These are phyloP conservation scores for Drosophila melanocephala DNA, from an alignment of 2,888 invertebrate species.

Conservation along the genomic window DNA sequence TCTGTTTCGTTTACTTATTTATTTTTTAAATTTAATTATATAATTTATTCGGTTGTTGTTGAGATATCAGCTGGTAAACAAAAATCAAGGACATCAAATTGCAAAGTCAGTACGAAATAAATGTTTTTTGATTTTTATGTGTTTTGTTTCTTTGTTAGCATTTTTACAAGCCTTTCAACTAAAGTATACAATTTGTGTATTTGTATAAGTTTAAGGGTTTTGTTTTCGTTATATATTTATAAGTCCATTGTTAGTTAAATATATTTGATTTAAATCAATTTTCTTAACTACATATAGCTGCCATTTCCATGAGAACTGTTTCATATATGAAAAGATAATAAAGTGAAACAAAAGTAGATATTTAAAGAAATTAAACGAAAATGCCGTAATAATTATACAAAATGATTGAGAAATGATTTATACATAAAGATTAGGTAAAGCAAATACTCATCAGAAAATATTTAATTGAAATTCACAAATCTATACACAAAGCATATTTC, in stretches of 20 bases:
- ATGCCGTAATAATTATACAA: conserved; percentile 32
- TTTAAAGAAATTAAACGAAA: conserved; percentile 20
- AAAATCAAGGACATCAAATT: conserved; percentile 18
- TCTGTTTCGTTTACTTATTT: conserved; percentile 2
- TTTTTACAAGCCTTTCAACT: conserved; percentile 57
- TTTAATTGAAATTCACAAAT: conserved; percentile 7
- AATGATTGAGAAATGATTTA: conserved; percentile 17
- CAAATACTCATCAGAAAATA: conserved; percentile 2
- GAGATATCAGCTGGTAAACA: conserved; percentile 7
- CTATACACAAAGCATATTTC: conserved; percentile 36
- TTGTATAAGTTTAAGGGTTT: conserved; percentile 36
- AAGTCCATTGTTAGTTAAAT: conserved; percentile 78
- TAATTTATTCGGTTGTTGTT: conserved; percentile 41
- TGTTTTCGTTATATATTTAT: conserved; percentile 55
- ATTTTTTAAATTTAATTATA: conserved; percentile 3
- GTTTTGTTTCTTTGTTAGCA: conserved; percentile 44
- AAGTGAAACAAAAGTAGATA: conserved; percentile 12
- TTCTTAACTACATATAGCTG: conserved; percentile 86
- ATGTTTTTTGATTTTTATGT: conserved; percentile 28
- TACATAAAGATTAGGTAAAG: conserved; percentile 16
- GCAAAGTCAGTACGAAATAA: conserved; percentile 22
- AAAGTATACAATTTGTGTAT: conserved; percentile 25
- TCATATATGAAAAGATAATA: conserved; percentile 61
- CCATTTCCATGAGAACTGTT: conserved; percentile 86
- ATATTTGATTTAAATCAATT: conserved; percentile 74